Evolutionary conservation across 2,113 vertebrate species (phyloP).

Genomic region (Sorex fumeus): DNA sequence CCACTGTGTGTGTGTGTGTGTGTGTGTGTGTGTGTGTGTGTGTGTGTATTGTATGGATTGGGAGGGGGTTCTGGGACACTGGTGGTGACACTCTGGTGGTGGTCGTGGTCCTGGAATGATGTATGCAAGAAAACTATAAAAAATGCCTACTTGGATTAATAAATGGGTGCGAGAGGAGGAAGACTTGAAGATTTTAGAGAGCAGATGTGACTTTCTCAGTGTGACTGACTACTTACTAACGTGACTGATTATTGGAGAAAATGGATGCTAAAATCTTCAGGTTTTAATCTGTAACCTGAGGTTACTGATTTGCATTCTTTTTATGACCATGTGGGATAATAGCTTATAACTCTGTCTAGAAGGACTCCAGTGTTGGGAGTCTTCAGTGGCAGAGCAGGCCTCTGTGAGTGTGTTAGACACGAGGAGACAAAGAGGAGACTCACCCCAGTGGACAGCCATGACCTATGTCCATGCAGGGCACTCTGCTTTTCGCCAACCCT

Average conservation of each 20-base stretch:
- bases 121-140: too few species aligned
- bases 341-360: not conserved
- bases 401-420: not conserved
- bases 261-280: not conserved
- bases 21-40: too few species aligned
- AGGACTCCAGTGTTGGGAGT: not conserved
- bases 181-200: not conserved
- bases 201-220: not conserved
- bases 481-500: not conserved
- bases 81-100: too few species aligned
- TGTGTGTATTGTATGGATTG: too few species aligned
- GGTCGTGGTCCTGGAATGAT: too few species aligned
- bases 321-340: not conserved
- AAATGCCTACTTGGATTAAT: too few species aligned
- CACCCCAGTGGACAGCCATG: not conserved
- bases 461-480: not conserved
- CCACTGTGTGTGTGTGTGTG: too few species aligned
- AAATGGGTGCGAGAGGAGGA: not conserved
- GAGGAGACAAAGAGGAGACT: not conserved
- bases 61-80: too few species aligned
- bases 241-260: constrained; percentile 13
- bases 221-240: not conserved
- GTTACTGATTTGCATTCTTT: not conserved
- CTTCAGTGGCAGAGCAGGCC: not conserved
- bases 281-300: not conserved